Conservation (phyloP, 2,113 vertebrate genomes). For the Lanius ludovicianus region DNA sequence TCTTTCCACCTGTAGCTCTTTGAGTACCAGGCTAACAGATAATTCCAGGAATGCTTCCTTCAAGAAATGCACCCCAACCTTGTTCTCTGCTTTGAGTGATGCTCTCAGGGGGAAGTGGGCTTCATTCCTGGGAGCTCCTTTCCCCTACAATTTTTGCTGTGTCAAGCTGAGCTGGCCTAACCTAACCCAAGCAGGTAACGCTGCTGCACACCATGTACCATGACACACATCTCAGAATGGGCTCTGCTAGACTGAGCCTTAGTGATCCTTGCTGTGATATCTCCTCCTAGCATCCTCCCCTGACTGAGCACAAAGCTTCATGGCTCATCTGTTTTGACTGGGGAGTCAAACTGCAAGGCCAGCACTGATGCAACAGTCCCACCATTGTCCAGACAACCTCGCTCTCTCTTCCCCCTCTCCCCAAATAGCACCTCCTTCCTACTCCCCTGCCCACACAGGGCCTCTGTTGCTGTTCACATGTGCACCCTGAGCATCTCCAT, state of each 20-base stretch:
- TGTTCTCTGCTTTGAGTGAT: neutral
- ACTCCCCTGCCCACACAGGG: neutral
- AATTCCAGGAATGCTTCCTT: neutral
- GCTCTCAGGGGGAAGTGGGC: neutral
- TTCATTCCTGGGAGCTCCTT: neutral
- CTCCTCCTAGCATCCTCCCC: neutral
- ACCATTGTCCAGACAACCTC: neutral
- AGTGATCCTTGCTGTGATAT: neutral
- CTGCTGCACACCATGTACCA: fast-evolving
- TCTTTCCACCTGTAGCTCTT: neutral
- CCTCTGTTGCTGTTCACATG: neutral
- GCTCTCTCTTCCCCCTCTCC: neutral
- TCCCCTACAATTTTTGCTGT: neutral
- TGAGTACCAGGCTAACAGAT: neutral
- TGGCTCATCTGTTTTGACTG: constrained; percentile 65
- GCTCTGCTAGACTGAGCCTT: neutral
- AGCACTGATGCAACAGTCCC: neutral
- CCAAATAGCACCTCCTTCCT: neutral
- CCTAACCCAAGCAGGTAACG: neutral
- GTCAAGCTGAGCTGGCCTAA: neutral
- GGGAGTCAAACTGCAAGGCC: constrained; percentile 40
- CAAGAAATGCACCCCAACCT: neutral
- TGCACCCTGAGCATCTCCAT: neutral
- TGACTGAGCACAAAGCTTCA: neutral
- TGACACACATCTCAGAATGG: neutral